These are phyloP conservation scores for Hirtodrosophila confusa DNA, from an alignment of 2,888 invertebrate species.

Conservation along the genomic window DNA sequence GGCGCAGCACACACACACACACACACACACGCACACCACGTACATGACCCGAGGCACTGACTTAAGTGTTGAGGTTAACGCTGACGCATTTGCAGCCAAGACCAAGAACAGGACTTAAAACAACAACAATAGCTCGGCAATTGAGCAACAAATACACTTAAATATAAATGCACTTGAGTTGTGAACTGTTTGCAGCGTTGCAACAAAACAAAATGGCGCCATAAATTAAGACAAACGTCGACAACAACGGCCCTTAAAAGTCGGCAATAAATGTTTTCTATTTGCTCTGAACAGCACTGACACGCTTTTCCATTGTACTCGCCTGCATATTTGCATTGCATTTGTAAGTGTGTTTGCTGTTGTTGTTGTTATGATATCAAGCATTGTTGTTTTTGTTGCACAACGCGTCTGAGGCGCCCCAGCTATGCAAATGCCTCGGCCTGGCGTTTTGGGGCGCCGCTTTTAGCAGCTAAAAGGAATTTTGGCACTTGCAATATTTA, in stretches of 20 bases:
- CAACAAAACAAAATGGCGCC: conserved; percentile 66
- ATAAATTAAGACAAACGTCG: conserved; percentile 68
- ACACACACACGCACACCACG: conserved; percentile 1
- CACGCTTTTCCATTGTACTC: conserved; percentile 53
- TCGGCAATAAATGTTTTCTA: conserved; percentile 72
- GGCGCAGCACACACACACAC: conserved; percentile 27
- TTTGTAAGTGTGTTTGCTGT: conserved; percentile 10
- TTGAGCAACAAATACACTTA: conserved; percentile 41
- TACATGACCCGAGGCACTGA: conserved; percentile 35
- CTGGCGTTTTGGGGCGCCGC: conserved; percentile 26
- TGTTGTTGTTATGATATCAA: neutral
- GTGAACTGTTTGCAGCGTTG: conserved; percentile 50
- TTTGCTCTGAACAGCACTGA: conserved; percentile 52
- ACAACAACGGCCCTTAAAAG: conserved; percentile 60
- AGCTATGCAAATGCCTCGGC: conserved; percentile 54
- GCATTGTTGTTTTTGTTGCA: conserved; percentile 8
- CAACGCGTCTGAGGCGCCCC: conserved; percentile 24
- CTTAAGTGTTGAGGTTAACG: conserved; percentile 70
- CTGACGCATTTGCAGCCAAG: conserved; percentile 62
- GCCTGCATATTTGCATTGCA: conserved; percentile 43
- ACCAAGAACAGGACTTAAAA: conserved; percentile 25
- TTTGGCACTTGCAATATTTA: conserved; percentile 68
- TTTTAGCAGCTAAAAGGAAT: conserved; percentile 66
- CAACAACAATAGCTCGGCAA: conserved; percentile 10
- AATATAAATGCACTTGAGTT: conserved; percentile 73